phyloP scores from a whole-genome alignment of 2,113 vertebrate genomes.

The Brachirus orientalis region DNA sequence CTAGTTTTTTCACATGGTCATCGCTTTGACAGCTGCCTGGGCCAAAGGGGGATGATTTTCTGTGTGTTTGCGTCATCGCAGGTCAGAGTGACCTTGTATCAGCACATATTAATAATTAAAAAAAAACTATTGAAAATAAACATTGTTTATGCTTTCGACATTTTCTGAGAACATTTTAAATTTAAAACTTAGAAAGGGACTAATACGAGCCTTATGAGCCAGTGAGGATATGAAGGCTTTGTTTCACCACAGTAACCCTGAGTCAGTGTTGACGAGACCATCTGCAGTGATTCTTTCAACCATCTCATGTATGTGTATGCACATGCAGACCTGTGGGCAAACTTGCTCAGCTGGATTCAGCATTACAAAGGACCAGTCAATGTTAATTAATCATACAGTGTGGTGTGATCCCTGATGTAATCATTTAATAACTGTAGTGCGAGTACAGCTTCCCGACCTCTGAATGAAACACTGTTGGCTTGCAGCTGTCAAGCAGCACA shows the following conservation, averaged over 20 bases:
- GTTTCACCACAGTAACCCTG: conserved; percentile 11
- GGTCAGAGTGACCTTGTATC: conserved; percentile 79
- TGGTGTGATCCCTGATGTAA: conserved; percentile 68
- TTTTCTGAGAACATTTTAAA: conserved; percentile 35
- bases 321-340: conserved; percentile 46
- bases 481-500: conserved; percentile 35
- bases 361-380: conserved; percentile 70
- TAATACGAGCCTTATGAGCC: too few relatives aligned
- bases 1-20: conserved; percentile 51
- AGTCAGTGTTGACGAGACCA: conserved; percentile 25
- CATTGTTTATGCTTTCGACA: conserved; percentile 40
- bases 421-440: conserved; percentile 69
- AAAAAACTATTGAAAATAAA: conserved; percentile 72
- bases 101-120: conserved; percentile 77
- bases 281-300: conserved; percentile 31
- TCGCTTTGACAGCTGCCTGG: conserved; percentile 76
- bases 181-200: too few relatives aligned
- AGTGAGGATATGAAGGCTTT: background rate
- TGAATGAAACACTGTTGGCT: conserved; percentile 44
- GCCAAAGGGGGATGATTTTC: conserved; percentile 75
- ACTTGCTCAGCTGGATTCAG: conserved; percentile 52
- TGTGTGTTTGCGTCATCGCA: conserved; percentile 75
- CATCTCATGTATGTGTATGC: conserved; percentile 40
- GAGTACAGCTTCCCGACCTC: conserved; percentile 54
- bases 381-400: conserved; percentile 75